Percentiles rank a stretch among this genome's conserved stretches.
Evolutionary conservation across 2,113 vertebrate genomes (phyloP).

Genomic region (Hyla sarda): DNA sequence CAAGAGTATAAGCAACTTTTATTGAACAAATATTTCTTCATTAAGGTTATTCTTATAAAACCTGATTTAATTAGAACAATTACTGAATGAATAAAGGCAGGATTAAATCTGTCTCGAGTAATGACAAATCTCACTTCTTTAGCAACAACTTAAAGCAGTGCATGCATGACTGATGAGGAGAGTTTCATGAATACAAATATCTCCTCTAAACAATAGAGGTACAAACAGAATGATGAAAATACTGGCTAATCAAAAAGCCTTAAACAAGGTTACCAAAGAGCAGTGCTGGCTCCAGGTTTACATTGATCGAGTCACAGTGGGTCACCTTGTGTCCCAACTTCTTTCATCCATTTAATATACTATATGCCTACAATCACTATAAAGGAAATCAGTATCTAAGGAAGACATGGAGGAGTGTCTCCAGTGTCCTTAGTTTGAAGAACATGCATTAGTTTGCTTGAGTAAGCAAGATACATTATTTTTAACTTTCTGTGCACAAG

Average conservation of each 20-base stretch:
- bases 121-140: not conserved
- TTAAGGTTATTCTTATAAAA: not conserved
- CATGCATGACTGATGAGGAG: not conserved
- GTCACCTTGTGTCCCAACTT: no score
- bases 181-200: conserved; percentile 4
- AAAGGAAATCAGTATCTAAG: no score
- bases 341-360: no score
- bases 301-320: no score
- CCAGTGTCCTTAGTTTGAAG: no score
- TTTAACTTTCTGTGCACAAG: no score
- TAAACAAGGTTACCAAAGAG: not conserved
- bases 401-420: no score
- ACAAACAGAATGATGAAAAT: not conserved
- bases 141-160: not conserved
- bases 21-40: not conserved
- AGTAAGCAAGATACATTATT: no score
- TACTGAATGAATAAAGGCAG: not conserved
- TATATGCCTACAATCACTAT: no score
- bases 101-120: not conserved
- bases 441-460: no score
- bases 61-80: conserved; percentile 11
- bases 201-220: not conserved
- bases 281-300: not conserved
- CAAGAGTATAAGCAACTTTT: not conserved
- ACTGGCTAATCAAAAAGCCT: not conserved